Evolutionary conservation across 2,797 vertebrate species (phyloP).

Genomic region (Urocyon cinereoargenteus): DNA sequence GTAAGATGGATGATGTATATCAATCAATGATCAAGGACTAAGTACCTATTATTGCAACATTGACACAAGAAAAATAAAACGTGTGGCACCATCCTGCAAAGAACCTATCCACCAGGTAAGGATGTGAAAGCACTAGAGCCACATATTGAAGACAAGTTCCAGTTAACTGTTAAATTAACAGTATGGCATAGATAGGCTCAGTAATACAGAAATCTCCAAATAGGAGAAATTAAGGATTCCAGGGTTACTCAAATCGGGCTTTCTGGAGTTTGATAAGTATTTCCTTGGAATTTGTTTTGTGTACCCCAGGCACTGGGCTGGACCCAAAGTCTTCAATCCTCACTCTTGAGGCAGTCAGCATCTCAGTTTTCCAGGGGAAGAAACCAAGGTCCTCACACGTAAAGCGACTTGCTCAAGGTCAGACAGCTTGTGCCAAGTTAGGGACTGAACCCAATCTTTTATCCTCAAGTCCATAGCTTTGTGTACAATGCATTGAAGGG

Average conservation of each 20-base stretch:
- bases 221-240: not conserved
- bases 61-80: not conserved
- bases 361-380: not conserved
- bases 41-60: not conserved
- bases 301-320: not conserved
- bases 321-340: not conserved
- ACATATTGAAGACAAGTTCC: not conserved
- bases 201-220: not conserved
- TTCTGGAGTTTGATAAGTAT: not conserved
- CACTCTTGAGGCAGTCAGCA: not conserved
- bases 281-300: not conserved
- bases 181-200: not conserved
- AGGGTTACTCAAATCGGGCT: not conserved
- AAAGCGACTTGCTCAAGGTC: not conserved
- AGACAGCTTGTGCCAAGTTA: not conserved
- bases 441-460: not conserved
- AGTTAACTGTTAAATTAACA: not conserved
- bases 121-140: not conserved
- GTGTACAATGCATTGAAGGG: not conserved
- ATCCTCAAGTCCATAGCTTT: not conserved
- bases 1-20: not conserved
- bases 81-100: not conserved
- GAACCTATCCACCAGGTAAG: not conserved
- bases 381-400: not conserved
- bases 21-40: conserved; percentile 41